Percentiles rank a stretch among this genome's conserved stretches.
phyloP scores from a whole-genome alignment of 2,888 invertebrate species.

The Hoplodrina blanda region DNA sequence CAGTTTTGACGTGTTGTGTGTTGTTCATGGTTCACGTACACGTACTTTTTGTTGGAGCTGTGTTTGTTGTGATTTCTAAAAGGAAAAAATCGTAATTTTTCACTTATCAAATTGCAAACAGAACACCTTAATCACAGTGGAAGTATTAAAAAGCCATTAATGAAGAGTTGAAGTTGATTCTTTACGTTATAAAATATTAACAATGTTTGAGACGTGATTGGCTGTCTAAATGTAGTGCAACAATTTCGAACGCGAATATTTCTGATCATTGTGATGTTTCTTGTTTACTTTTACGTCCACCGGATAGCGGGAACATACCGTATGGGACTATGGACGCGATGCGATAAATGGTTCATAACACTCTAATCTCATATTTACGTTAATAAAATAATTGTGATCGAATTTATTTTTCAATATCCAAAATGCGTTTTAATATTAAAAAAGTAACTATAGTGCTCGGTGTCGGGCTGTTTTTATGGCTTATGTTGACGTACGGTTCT shows the following conservation, averaged over 20 bases:
- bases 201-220: constrained; percentile 17
- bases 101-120: constrained; percentile 48
- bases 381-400: constrained; percentile 1
- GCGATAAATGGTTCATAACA: constrained; percentile 42
- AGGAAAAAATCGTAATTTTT: constrained; percentile 51
- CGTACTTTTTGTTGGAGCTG: constrained; percentile 28
- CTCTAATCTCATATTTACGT: constrained; percentile 34
- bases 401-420: constrained; percentile 37
- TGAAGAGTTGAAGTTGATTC: constrained; percentile 13
- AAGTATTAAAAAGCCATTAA: constrained; percentile 24
- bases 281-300: constrained; percentile 57
- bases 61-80: constrained; percentile 65
- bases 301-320: constrained; percentile 42
- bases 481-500: constrained; percentile 77
- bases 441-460: constrained; percentile 74
- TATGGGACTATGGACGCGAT: constrained; percentile 49
- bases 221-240: constrained; percentile 29
- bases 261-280: constrained; percentile 54
- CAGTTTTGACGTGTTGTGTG: constrained; percentile 61
- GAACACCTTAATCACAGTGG: constrained; percentile 44
- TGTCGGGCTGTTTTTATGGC: constrained; percentile 75
- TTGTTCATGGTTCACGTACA: not conserved
- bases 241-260: constrained; percentile 37
- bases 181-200: not conserved
- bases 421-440: constrained; percentile 84